Evolutionary conservation across 1,140 invertebrate genomes (phyloP).

Genomic region (Kradibia gibbosae): DNA sequence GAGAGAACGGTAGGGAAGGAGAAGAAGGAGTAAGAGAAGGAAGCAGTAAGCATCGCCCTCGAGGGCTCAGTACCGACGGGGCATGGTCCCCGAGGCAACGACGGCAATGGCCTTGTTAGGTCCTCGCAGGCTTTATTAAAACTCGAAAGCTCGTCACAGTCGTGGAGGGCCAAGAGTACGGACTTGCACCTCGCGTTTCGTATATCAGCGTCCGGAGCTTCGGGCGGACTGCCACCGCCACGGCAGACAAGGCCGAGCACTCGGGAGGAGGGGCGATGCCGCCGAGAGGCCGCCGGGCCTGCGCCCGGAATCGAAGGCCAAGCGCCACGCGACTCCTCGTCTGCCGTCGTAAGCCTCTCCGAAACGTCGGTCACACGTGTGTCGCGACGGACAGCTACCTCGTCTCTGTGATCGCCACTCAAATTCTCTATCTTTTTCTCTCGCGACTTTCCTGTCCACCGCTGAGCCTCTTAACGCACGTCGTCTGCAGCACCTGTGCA

Average conservation of each 20-base stretch:
- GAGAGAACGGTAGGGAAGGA: too few species aligned
- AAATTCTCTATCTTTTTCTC: neutral
- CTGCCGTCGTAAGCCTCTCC: neutral
- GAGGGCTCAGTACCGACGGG: conserved; percentile 7
- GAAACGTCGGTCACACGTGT: neutral
- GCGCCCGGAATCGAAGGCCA: conserved; percentile 34
- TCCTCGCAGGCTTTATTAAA: neutral
- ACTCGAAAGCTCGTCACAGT: neutral
- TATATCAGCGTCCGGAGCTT: neutral
- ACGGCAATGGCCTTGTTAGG: neutral
- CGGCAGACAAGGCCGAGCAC: neutral
- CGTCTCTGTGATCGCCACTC: neutral
- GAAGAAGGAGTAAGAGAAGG: neutral
- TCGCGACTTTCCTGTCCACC: too few species aligned
- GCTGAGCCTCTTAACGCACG: too few species aligned
- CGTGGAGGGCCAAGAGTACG: too few species aligned
- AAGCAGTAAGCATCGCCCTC: conserved; percentile 28
- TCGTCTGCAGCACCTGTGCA: too few species aligned
- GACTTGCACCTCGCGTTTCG: too few species aligned
- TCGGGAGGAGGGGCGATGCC: neutral
- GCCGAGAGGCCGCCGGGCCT: conserved; percentile 22
- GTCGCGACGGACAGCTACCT: too few species aligned
- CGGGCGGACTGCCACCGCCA: neutral
- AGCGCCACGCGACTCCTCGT: conserved; percentile 4
- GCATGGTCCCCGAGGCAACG: neutral